Percentiles rank a stretch among this genome's conserved stretches.
Conservation (phyloP, 2,888 invertebrate species). For the Cosmorhoe ocellata region DNA sequence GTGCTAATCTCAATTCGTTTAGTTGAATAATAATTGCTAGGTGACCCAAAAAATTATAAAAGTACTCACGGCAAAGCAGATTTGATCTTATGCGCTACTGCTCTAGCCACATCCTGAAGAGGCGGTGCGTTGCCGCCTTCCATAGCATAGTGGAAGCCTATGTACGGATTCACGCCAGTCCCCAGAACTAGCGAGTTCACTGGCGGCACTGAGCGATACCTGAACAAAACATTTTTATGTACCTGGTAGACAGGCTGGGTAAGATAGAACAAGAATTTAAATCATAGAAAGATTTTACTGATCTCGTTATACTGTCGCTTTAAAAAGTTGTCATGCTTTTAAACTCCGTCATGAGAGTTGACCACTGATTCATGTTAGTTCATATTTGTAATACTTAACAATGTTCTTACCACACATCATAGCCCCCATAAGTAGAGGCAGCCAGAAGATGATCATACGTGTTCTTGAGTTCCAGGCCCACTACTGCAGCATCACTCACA, state of each 20-base stretch:
- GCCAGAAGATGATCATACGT: constrained; percentile 94
- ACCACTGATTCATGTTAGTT: too few species aligned
- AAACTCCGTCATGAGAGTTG: too few species aligned
- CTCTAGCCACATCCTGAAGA: constrained; percentile 95
- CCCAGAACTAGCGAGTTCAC: constrained; percentile 89
- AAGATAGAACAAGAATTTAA: too few species aligned
- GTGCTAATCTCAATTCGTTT: too few species aligned
- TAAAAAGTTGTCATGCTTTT: too few species aligned
- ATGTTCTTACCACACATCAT: constrained; percentile 80
- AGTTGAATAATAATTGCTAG: too few species aligned
- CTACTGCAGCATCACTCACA: constrained; percentile 89
- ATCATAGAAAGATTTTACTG: too few species aligned
- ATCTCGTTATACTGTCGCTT: too few species aligned
- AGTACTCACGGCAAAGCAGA: constrained; percentile 88
- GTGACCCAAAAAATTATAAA: too few species aligned
- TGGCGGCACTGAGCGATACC: constrained; percentile 88
- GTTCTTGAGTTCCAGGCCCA: constrained; percentile 87
- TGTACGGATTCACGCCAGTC: constrained; percentile 91
- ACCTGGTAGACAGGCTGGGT: not conserved
- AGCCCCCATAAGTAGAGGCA: constrained; percentile 89
- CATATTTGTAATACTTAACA: too few species aligned
- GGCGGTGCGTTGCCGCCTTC: constrained; percentile 92
- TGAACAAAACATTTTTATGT: constrained; percentile 37
- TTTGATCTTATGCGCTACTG: constrained; percentile 93
- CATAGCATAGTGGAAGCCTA: constrained; percentile 94